phyloP scores from a whole-genome alignment of 2,113 vertebrate species.

The Sardina pilchardus region DNA sequence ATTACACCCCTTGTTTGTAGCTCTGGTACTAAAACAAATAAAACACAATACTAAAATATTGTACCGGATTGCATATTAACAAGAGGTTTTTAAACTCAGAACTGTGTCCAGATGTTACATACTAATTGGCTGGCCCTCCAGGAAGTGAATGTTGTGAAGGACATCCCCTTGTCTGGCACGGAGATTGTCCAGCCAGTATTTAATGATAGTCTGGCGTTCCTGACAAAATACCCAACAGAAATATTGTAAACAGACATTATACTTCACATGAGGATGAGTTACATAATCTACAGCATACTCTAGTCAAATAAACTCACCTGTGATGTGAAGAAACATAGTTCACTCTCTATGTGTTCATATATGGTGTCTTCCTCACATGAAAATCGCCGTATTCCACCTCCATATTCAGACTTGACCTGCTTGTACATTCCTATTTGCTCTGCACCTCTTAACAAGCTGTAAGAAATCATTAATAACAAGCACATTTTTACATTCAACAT shows the following conservation, averaged over 20 bases:
- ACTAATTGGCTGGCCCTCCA: conserved; percentile 98
- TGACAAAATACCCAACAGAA: conserved; percentile 51
- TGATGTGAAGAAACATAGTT: conserved; percentile 93
- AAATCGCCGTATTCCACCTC: conserved; percentile 85
- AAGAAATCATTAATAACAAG: neutral
- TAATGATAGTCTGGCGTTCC: conserved; percentile 96
- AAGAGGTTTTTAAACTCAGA: conserved; percentile 48
- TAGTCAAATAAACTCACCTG: conserved; percentile 74
- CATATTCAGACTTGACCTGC: conserved; percentile 87
- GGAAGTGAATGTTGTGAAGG: conserved; percentile 92
- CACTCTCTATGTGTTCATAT: conserved; percentile 95
- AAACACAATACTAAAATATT: conserved; percentile 31
- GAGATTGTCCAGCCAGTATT: conserved; percentile 95
- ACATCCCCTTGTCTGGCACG: conserved; percentile 92
- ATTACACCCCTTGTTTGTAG: conserved; percentile 88
- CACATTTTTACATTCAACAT: neutral
- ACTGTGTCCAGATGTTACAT: conserved; percentile 19
- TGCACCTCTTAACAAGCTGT: conserved; percentile 89
- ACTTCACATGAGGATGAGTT: neutral
- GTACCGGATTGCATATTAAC: neutral
- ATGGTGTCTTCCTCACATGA: conserved; percentile 97
- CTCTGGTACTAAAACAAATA: conserved; percentile 80
- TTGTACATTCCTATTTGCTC: conserved; percentile 92
- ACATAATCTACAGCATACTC: neutral
- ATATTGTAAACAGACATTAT: neutral